phyloP scores from a whole-genome alignment of 2,797 vertebrate genomes.

The Myoxocephalus aenaeus region DNA sequence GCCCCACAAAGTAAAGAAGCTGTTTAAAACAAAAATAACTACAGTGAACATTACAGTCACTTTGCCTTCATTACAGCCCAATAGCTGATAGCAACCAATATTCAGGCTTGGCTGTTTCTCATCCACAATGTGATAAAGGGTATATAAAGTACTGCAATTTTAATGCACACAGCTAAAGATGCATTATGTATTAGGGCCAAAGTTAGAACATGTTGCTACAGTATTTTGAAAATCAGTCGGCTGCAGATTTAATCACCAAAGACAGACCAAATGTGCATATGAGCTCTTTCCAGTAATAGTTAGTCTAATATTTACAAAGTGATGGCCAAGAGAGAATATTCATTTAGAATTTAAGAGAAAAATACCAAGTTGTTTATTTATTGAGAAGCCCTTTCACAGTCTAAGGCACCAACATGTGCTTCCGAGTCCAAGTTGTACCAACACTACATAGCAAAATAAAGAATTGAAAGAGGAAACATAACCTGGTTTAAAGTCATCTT shows the following conservation, averaged over 20 bases:
- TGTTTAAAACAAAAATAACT: slow-evolving; percentile 36
- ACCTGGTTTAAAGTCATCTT: slow-evolving; percentile 57
- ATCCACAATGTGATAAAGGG: slow-evolving; percentile 34
- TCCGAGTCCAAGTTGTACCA: slow-evolving; percentile 36
- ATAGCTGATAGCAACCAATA: slow-evolving; percentile 21
- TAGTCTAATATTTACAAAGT: slow-evolving; percentile 66
- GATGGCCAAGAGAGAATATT: slow-evolving; percentile 57
- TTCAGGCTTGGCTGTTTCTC: slow-evolving; percentile 5
- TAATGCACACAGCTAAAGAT: slow-evolving; percentile 28
- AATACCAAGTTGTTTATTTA: slow-evolving; percentile 59
- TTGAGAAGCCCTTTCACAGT: slow-evolving; percentile 19
- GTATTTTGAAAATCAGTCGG: slow-evolving; percentile 43
- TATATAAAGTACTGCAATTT: slow-evolving; percentile 36
- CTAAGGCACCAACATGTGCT: slow-evolving; percentile 54
- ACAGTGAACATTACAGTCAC: slow-evolving; percentile 18
- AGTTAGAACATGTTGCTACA: slow-evolving; percentile 42
- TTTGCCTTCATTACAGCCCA: slow-evolving; percentile 20
- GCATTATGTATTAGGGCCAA: slow-evolving; percentile 46
- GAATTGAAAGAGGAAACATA: slow-evolving; percentile 29
- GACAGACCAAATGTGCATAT: slow-evolving; percentile 38
- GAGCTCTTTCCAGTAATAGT: slow-evolving; percentile 49
- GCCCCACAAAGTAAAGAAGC: slow-evolving; percentile 7
- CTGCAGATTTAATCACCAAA: slow-evolving; percentile 49
- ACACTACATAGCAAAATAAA: slow-evolving; percentile 51
- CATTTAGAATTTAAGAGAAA: slow-evolving; percentile 59